Conservation (phyloP, 2,888 invertebrate species). For the Agrotis puta region DNA sequence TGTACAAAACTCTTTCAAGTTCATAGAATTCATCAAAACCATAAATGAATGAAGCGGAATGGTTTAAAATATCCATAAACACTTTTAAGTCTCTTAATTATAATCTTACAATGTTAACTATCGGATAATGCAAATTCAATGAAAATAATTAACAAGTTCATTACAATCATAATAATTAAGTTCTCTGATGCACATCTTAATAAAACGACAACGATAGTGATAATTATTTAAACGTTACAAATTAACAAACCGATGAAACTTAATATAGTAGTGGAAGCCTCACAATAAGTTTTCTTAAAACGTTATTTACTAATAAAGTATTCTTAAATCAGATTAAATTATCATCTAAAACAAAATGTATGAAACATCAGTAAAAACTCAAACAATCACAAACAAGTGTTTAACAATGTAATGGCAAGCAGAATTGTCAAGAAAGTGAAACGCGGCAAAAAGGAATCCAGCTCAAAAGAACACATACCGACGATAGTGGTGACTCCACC, state of each 20-base stretch:
- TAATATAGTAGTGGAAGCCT: conserved; percentile 68
- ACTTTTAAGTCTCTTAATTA: not conserved
- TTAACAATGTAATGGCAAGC: conserved; percentile 92
- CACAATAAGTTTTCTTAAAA: conserved; percentile 67
- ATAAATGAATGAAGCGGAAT: conserved; percentile 2
- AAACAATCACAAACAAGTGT: conserved; percentile 79
- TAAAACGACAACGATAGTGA: not conserved
- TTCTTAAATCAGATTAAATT: conserved; percentile 54
- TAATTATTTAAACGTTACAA: conserved; percentile 11
- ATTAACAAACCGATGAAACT: conserved; percentile 41
- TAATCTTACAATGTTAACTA: not conserved
- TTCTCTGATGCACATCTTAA: not conserved
- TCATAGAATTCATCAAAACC: not conserved
- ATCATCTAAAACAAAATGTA: conserved; percentile 64
- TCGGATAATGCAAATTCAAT: conserved; percentile 3
- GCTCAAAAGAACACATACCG: conserved; percentile 75
- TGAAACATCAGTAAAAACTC: conserved; percentile 64
- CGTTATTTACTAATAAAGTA: conserved; percentile 34
- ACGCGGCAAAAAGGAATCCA: conserved; percentile 90
- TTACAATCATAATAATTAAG: not conserved
- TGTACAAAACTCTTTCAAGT: not conserved
- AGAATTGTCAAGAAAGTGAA: conserved; percentile 94
- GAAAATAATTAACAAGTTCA: not conserved
- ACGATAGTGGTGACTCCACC: conserved; percentile 84
- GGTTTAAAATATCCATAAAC: not conserved